Evolutionary conservation across 2,888 invertebrate species (phyloP), one percentile per base, ranked within the genome.

Genomic region (Bimastos eiseni): DNA sequence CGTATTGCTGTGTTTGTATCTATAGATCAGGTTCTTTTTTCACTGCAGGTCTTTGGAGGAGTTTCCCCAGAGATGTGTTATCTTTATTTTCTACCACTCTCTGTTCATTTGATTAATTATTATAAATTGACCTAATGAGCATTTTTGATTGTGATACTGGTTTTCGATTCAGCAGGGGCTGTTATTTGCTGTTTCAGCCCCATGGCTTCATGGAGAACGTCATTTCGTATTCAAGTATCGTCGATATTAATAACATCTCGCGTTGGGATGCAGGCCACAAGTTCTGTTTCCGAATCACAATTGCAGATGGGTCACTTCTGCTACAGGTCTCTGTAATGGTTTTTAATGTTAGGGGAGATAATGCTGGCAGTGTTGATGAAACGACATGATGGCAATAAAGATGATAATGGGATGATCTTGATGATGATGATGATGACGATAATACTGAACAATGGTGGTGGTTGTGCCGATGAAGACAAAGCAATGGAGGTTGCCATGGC

Each of bases 181-280:
- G 38, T 38, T 89, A 30, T 44, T 89, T 89, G 37, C 36, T 34
- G 37, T 89, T 89, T 89, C 94, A 95, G 95, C 94, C 95, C 0
- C 93, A 93, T 55, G 95, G 95, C 13, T 95, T 95, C 92, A 95
- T 97, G 95, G 97, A 97, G 93, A 95, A 96, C 30, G 96, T 97
- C 4, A 95, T 97, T 90, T 96, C 96, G 11, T 97, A 97, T 95
- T 96, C 96, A 93, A 96, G 96, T 93, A 97, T 97, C 96, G 97
- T 97, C 93, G 97, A 97, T 91, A 96, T 97, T 6, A 97, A 97
- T 94, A 96, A 97, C 92, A 97, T 97, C 89, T 96, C 97, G 0
- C 96, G 97, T 90, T 97, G 97, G 97, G 97, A 97, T 93, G 96
- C 96, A 3, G 97, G 97, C 30, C 96, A 97, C 93, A 97, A 97